A percentile compares a stretch with the other conserved stretches of the same genome.
These are phyloP conservation scores for Dasypolia templi DNA, from an alignment of 2,888 invertebrate species.

Conservation along the genomic window DNA sequence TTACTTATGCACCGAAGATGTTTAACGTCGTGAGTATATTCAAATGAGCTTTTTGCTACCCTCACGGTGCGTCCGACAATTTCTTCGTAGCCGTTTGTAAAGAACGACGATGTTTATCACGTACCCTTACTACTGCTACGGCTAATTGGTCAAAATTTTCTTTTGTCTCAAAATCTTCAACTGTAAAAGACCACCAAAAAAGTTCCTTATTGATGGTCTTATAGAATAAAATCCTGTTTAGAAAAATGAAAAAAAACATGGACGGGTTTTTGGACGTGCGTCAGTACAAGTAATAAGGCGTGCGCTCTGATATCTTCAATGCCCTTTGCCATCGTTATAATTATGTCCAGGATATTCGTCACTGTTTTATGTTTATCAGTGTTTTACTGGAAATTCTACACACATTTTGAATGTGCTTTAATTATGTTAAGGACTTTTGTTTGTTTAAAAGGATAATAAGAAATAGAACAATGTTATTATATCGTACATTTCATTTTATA, in stretches of 20 bases:
- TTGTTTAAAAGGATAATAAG: conserved; percentile 18
- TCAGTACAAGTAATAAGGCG: conserved; percentile 10
- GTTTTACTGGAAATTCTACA: conserved; percentile 56
- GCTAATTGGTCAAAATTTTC: conserved; percentile 38
- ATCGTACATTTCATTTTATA: neutral
- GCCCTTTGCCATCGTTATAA: conserved; percentile 56
- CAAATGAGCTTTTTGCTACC: conserved; percentile 80
- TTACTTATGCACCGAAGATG: conserved; percentile 79
- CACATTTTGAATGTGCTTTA: conserved; percentile 5
- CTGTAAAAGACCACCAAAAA: conserved; percentile 34
- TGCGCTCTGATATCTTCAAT: conserved; percentile 48
- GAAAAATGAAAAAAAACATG: conserved; percentile 32
- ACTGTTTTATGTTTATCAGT: conserved; percentile 51
- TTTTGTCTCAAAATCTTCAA: conserved; percentile 41
- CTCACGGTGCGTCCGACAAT: conserved; percentile 69
- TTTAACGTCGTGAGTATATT: conserved; percentile 73
- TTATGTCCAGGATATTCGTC: conserved; percentile 55
- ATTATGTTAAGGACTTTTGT: conserved; percentile 14
- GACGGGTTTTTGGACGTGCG: conserved; percentile 24
- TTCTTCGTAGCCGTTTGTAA: conserved; percentile 60
- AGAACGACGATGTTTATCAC: conserved; percentile 47
- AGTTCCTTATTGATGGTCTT: conserved; percentile 31
- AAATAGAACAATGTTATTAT: neutral
- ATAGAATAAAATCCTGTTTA: conserved; percentile 46
- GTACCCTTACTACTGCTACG: conserved; percentile 55